Evolutionary conservation across 2,797 vertebrate species (phyloP), one percentile per base, ranked within the genome.

Genomic region (Lagorchestes hirsutus): DNA sequence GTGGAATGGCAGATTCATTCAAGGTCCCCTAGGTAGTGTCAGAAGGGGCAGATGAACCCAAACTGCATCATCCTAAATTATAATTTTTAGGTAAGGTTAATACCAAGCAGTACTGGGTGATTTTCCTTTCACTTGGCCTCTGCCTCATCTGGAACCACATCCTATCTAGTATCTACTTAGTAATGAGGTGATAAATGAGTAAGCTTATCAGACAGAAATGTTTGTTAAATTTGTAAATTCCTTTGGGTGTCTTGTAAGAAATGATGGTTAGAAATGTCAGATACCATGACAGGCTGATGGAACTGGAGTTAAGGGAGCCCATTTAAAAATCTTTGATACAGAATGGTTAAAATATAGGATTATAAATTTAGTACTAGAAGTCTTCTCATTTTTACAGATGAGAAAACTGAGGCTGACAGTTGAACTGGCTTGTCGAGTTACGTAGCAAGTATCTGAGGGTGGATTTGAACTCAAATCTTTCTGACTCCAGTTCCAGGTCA

Each of bases 81-180:
- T 1, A n/a, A 9, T 6, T 82, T 24, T 46, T 0, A 6, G n/a
- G 6, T 0, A 24, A 40, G 18, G 18, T 40, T 24, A n/a, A 82
- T 24, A 3, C n/a, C 59, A n/a, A 40, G 2, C 2, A 24, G 18
- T 0, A 40, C 5, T 22, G 1, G n/a, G 16, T 0, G 1, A 40
- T 40, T 40, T 22, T 6, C 22, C 67, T 40, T 74, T n/a, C 5
- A 40, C 1, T 2, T 74, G 67, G 14, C 1, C 0, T 40, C 67
- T 40, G 18, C 28, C 6, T 18, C 67, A 34, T 62, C 12, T 62
- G 31, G 59, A 13, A 34, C 29, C 59, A 29, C 4, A 67, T 14
- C 1, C 62, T 74, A 22, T 1, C 67, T 82, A 40, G 22, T 82
- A n/a, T 18, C 18, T 40, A 46, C 3, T 46, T 52, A 52, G 6